Evolutionary conservation across 2,888 invertebrate species (phyloP).

Genomic region (Melanostoma scalare): DNA sequence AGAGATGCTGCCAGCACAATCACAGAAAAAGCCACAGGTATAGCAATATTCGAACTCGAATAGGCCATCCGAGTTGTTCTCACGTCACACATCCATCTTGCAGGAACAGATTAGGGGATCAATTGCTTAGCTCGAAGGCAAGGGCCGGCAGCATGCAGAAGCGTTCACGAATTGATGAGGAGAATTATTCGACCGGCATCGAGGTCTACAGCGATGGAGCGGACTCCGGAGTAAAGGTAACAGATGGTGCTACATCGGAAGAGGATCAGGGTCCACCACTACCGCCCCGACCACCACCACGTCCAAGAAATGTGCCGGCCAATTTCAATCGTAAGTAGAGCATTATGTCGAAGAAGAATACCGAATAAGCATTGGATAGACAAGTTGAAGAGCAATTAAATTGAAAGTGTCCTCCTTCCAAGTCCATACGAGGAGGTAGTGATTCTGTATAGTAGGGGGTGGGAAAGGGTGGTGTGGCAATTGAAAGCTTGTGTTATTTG

Average conservation of each 20-base stretch:
- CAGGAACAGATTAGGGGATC: constrained; percentile 74
- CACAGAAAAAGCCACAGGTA: constrained; percentile 73
- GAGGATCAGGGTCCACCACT: constrained; percentile 81
- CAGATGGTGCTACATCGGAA: constrained; percentile 75
- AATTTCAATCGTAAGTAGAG: constrained; percentile 74
- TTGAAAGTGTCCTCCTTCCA: constrained; percentile 48
- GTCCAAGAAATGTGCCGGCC: constrained; percentile 73
- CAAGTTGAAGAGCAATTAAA: constrained; percentile 57
- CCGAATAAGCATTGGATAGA: constrained; percentile 42
- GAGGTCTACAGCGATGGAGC: constrained; percentile 79
- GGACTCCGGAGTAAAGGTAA: constrained; percentile 77
- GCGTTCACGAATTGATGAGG: constrained; percentile 74
- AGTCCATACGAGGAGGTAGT: constrained; percentile 6
- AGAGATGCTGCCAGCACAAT: constrained; percentile 68
- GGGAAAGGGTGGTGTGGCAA: constrained; percentile 6
- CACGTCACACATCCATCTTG: constrained; percentile 69
- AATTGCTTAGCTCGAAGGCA: constrained; percentile 65
- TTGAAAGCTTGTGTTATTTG: constrained; percentile 28
- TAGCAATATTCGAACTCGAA: constrained; percentile 55
- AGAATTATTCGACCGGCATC: constrained; percentile 76
- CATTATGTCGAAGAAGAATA: constrained; percentile 26
- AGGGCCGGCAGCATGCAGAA: constrained; percentile 62
- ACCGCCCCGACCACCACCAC: constrained; percentile 81
- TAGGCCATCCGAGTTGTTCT: constrained; percentile 64
- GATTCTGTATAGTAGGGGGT: too few relatives aligned